Evolutionary conservation across 2,113 vertebrate genomes (phyloP).

Genomic region (Turnix velox): DNA sequence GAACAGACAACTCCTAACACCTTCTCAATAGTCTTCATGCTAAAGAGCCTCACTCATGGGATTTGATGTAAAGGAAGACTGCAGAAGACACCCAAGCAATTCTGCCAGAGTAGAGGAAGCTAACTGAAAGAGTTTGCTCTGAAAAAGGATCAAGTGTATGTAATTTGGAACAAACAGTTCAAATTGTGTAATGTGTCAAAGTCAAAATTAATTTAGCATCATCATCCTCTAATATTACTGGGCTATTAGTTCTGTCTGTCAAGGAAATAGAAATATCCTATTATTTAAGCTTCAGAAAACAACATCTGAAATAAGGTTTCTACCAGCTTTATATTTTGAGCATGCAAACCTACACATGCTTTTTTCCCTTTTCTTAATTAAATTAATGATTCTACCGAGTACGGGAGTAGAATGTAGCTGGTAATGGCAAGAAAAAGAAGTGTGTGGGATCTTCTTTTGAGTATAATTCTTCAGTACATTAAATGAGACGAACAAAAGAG

Average conservation of each 20-base stretch:
- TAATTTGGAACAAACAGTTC: not conserved
- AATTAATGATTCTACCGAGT: not conserved
- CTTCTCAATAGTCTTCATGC: not conserved
- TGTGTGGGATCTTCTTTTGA: constrained; percentile 28
- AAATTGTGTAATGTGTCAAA: not conserved
- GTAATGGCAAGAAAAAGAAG: not conserved
- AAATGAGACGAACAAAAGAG: constrained; percentile 66
- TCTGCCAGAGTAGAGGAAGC: not conserved
- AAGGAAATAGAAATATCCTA: not conserved
- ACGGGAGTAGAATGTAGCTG: not conserved
- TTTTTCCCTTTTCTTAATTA: not conserved
- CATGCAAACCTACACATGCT: not conserved
- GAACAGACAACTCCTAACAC: not conserved
- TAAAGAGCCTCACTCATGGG: not conserved
- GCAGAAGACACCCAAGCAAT: not conserved
- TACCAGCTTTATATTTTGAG: not conserved
- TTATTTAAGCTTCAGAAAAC: not conserved
- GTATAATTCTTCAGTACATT: constrained; percentile 47
- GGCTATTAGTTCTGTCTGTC: not conserved
- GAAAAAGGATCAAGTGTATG: not conserved
- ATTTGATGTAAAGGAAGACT: not conserved
- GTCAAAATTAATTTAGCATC: not conserved
- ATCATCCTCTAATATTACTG: not conserved
- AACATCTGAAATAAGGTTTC: not conserved
- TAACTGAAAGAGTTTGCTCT: not conserved